These are phyloP conservation scores for Dinocampus coccinellae DNA, from an alignment of 2,888 invertebrate genomes.

Conservation along the genomic window DNA sequence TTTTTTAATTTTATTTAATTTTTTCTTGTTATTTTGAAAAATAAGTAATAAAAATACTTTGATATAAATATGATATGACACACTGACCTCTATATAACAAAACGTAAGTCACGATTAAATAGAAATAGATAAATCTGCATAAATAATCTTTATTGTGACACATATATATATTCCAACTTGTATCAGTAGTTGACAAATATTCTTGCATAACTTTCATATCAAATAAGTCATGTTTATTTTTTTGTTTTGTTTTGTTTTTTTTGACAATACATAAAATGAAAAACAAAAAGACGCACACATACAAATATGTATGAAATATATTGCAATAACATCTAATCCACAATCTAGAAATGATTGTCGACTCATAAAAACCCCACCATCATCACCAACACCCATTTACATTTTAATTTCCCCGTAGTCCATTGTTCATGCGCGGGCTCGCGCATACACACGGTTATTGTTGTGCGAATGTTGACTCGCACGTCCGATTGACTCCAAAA, in stretches of 20 bases:
- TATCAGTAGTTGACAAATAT: too few relatives aligned
- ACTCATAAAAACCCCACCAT: neutral
- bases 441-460: conserved; percentile 53
- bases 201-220: too few relatives aligned
- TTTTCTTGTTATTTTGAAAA: too few relatives aligned
- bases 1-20: too few relatives aligned
- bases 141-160: too few relatives aligned
- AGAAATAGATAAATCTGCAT: neutral
- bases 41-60: neutral
- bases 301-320: neutral
- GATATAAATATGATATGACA: neutral
- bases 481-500: conserved; percentile 15
- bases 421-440: conserved; percentile 53
- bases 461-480: conserved; percentile 39
- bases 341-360: neutral
- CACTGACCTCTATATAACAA: neutral
- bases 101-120: neutral
- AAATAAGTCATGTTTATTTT: too few relatives aligned
- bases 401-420: conserved; percentile 55
- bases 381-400: conserved; percentile 52
- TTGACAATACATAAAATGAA: neutral
- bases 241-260: too few relatives aligned
- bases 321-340: neutral
- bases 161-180: too few relatives aligned
- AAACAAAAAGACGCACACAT: neutral